Percentiles rank a stretch among this genome's conserved stretches.
These are phyloP conservation scores for Lamellibrachia satsuma DNA, from an alignment of 2,888 invertebrate species.

Conservation along the genomic window DNA sequence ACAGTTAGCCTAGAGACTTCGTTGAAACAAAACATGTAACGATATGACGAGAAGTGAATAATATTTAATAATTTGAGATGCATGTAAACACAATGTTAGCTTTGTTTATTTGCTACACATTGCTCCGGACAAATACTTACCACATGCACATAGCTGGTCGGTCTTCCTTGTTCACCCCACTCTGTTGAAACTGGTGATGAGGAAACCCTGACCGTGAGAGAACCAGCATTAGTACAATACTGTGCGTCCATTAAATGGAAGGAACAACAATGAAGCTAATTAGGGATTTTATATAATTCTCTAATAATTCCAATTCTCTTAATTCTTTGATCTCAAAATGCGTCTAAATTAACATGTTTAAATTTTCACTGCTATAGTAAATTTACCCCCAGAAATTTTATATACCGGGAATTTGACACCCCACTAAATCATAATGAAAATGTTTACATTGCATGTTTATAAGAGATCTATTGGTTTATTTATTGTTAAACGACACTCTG, in stretches of 20 bases:
- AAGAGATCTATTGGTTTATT: background rate
- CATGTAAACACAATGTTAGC: too few species aligned
- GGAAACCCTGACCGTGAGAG: conserved; percentile 73
- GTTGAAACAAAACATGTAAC: background rate
- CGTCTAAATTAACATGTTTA: too few species aligned
- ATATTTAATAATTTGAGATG: background rate
- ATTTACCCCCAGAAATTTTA: too few species aligned
- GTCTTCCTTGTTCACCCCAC: conserved; percentile 67
- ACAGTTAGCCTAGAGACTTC: background rate
- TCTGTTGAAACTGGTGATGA: conserved; percentile 71
- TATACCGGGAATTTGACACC: too few species aligned
- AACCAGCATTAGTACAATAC: background rate
- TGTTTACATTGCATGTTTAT: too few species aligned
- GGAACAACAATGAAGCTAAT: too few species aligned
- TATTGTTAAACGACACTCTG: too few species aligned
- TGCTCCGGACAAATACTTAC: conserved; percentile 68
- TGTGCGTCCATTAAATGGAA: background rate
- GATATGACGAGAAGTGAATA: background rate
- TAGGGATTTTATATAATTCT: too few species aligned
- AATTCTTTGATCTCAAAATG: too few species aligned
- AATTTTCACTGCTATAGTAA: too few species aligned
- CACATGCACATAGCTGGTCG: conserved; percentile 90
- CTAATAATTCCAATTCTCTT: too few species aligned
- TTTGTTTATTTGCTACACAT: background rate
- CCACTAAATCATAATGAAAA: too few species aligned